Evolutionary conservation across 2,797 vertebrate species (phyloP), one percentile per base, ranked within the genome.

Genomic region (Knipowitschia caucasica): DNA sequence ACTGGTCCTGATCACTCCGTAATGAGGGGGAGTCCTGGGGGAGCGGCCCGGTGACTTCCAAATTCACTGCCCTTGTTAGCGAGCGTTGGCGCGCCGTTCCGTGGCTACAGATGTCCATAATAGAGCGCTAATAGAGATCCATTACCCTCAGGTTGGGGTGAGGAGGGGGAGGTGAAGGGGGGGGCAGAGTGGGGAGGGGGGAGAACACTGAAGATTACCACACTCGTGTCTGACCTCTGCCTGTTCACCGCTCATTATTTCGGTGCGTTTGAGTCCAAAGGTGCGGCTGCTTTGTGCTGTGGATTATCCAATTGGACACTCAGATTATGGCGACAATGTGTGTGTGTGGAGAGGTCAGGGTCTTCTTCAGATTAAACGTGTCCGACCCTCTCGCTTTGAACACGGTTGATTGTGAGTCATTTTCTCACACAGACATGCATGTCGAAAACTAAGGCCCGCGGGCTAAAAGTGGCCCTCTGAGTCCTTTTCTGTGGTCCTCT

Each of bases 1-100:
- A 83, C 75, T 24, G 82, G 82, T 63, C 78, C 77, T 87, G 87
- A 89, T 87, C 72, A 83, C 77, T 72, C 67, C 60, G 72, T 87
- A 88, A 89, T 85, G 85, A 89, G 81, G 71, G 72, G 68, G 71
- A n/a, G 76, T 86, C 89, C 88, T 50, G 62, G 51, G 86, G 86
- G 85, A 90, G 77, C 76, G n/a, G 54, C 62, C 71, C 56, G 77
- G 73, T 80, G 83, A 82, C 89, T 89, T 88, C 86, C 86, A 88
- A 88, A 90, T 87, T 79, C 85, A 88, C 88, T 88, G 88, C 85
- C 87, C 89, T 89, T 90, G 90, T 90, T 90, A 89, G 83, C 78
- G 42, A 56, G 53, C 84, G 85, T 86, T 86, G 85, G 85, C 83
- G 77, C 83, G 20, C 55, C 27, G 81, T 75, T 84, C 71, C 65